Percentiles rank a stretch among this genome's conserved stretches.
phyloP scores from a whole-genome alignment of 2,113 vertebrate species.

The Onychorhynchus coronatus region DNA sequence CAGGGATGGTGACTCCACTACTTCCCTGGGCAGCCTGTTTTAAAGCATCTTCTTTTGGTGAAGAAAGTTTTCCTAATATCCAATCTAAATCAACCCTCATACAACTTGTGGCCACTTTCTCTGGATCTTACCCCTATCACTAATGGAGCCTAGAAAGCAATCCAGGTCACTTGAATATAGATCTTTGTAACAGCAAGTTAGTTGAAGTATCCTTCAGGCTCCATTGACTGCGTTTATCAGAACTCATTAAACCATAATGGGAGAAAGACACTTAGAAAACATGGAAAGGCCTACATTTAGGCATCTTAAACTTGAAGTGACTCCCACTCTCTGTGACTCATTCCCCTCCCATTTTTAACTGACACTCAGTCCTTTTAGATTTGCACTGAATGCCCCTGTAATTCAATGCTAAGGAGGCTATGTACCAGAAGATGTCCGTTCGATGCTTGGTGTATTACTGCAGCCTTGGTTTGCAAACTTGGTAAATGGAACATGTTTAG shows the following conservation, averaged over 20 bases:
- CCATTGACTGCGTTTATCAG: neutral
- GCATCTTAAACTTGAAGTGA: neutral
- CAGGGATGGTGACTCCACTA: neutral
- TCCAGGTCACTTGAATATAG: neutral
- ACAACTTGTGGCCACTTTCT: neutral
- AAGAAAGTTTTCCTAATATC: neutral
- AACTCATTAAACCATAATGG: neutral
- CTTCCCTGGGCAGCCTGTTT: neutral
- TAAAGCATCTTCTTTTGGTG: too few species aligned
- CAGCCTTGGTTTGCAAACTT: neutral
- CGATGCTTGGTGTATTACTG: neutral
- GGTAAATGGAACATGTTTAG: neutral
- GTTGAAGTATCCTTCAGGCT: neutral
- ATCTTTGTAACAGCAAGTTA: neutral
- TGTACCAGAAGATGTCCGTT: neutral
- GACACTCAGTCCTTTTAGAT: neutral
- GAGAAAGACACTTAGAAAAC: neutral
- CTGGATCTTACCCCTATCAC: neutral
- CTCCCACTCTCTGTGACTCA: slow-evolving; percentile 44
- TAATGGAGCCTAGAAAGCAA: neutral
- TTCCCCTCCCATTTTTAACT: neutral
- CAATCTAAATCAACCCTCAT: neutral
- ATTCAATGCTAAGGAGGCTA: neutral
- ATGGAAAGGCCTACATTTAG: neutral
- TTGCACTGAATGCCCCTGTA: neutral